Evolutionary conservation across 2,113 vertebrate species (phyloP).

Genomic region (Pipa parva): DNA sequence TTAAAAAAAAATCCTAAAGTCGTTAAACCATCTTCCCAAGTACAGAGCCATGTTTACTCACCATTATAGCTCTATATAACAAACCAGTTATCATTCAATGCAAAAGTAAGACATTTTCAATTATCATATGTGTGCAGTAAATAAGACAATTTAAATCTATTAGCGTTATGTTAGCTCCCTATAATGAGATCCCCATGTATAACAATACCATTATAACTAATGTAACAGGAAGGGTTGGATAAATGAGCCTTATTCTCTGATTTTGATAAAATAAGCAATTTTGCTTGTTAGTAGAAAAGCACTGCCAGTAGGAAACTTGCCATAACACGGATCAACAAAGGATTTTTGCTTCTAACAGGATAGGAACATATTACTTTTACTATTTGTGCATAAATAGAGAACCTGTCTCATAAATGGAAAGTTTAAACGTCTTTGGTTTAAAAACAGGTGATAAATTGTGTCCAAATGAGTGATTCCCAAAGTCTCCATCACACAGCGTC

Average conservation of each 20-base stretch:
- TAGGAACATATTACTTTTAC: slow-evolving; percentile 60
- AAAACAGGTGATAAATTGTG: slow-evolving; percentile 76
- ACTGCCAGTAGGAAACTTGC: slow-evolving; percentile 53
- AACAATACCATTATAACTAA: slow-evolving; percentile 58
- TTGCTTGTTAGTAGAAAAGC: slow-evolving; percentile 58
- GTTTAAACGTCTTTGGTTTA: slow-evolving; percentile 68
- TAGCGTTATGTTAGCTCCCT: slow-evolving; percentile 9
- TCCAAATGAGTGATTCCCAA: slow-evolving; percentile 81
- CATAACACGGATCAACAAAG: slow-evolving; percentile 57
- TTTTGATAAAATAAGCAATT: slow-evolving; percentile 69
- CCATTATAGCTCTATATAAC: too few relatives aligned
- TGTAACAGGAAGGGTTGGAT: slow-evolving; percentile 60
- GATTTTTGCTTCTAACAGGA: slow-evolving; percentile 61
- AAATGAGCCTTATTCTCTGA: slow-evolving; percentile 58
- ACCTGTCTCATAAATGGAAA: slow-evolving; percentile 59
- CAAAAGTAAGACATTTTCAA: too few relatives aligned
- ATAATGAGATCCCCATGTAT: slow-evolving; percentile 27
- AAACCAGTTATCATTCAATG: too few relatives aligned
- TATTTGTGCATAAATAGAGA: slow-evolving; percentile 61
- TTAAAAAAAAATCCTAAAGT: too few relatives aligned
- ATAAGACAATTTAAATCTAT: too few relatives aligned
- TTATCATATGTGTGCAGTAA: too few relatives aligned
- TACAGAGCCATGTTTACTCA: too few relatives aligned
- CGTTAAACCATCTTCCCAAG: too few relatives aligned
- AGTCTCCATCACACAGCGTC: slow-evolving; percentile 67